Base-by-base conservation (phyloP, 1,140 invertebrate species). In the Propsilocerus akamusi region DNA sequence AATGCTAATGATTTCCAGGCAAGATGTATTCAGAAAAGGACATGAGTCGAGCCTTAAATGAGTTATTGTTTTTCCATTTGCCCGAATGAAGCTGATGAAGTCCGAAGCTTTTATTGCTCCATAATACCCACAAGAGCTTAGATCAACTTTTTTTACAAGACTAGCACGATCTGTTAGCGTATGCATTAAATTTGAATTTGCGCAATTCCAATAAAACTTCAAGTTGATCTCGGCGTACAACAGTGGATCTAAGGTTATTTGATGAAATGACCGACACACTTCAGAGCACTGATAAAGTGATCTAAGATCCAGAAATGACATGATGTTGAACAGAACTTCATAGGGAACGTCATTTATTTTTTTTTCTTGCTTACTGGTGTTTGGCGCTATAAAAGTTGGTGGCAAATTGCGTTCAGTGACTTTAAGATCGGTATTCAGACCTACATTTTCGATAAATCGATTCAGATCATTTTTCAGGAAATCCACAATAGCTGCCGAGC, bases 101-200 rank as follows among this genome's bases (percentile, higher is more conserved):
- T 63, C 60, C 47, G 60, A 62, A 41, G 63, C 59, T 28, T 61
- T 63, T 30, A 65, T 51, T 25, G 58, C 54, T 47, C 72, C 67
- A 59, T 85, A 78, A 53, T 75, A 79, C n/a, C 84, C 84, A 64
- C 86, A 90, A 87, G 88, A 93, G 0, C 86, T 89, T 1, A 92
- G 61, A 69, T 91, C 86, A 11, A 93, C 58, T 63, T 79, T 79
- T 56, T 81, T 78, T 12, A 91, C 63, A 61, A 77, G 76, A 53
- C 74, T 73, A 62, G 83, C 84, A 51, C 78, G 69, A 11, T 56
- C 54, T 4, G 59, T 60, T 49, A 65, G 51, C 0, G 61, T 62
- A 23, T 57, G 59, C 6, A 65, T 26, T 5, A 65, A 49, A 30
- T 60, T 59, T 3, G 71, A 66, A 55, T 74, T 66, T 32, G 81